Base-by-base conservation (phyloP, 2,888 invertebrate genomes). In the Uropetala carovei region DNA sequence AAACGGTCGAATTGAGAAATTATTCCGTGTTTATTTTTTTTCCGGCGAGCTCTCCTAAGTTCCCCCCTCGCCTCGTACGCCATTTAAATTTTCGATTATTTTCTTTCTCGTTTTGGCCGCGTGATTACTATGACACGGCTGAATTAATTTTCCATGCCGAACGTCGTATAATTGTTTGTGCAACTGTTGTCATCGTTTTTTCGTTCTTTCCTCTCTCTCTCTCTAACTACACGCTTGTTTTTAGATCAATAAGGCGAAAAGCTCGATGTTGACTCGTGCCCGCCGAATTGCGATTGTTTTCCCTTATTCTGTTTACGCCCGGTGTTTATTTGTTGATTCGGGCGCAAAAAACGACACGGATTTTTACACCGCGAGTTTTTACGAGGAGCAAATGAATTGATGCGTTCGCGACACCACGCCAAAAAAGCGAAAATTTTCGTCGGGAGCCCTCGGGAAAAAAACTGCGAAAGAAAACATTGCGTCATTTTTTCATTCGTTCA, bases 221-320 rank as follows among this genome's bases (percentile, higher is more conserved):
- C 75, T 27, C 75, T 18, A 18, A 22, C n/a, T 68, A 27, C 59
- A 18, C 86, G 86, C 30, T 86, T 60, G 89, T 89, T 89, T 89
- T 89, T 89, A 89, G 64, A 89, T 89, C 89, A 89, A 89, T 89
- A 89, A 89, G 89, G 89, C 89, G 89, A 89, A 64, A 89, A 89
- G 89, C 89, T 75, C 89, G 60, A 89, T 64, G 60, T 64, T 68
- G 89, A 75, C 89, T 58, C 43, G 64, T 18, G 59, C 83, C 56
- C 64, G 16, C 64, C 43, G 43, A n/a, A 43, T 30, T 89, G 89
- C 89, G 89, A 64, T 89, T 89, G 89, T 89, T 89, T 89, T 89
- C 89, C 89, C 89, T 64, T 68, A 27, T 64, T 68, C 89, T 89
- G 89, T 89, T 89, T 89, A 89, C 89, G 64, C 59, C 68, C 43